These are phyloP conservation scores for Dimorphilus gyrociliatus DNA, from an alignment of 2,888 invertebrate genomes.

Conservation along the genomic window DNA sequence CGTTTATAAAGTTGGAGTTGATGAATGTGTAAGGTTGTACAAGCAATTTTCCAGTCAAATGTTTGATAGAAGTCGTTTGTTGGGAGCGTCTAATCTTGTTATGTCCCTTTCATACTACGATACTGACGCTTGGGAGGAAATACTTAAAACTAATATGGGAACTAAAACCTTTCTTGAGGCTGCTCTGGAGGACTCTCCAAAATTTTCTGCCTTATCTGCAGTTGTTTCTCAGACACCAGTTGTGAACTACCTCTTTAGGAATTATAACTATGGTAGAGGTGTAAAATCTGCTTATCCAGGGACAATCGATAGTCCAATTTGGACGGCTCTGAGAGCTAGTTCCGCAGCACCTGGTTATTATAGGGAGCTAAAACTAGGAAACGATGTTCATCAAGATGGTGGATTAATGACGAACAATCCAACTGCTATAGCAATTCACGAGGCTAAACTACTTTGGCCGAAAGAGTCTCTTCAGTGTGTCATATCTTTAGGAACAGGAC, in stretches of 20 bases:
- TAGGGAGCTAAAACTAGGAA: constrained; percentile 42
- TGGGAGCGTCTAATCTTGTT: constrained; percentile 55
- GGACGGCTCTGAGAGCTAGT: constrained; percentile 72
- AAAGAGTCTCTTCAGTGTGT: constrained; percentile 55
- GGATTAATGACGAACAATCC: constrained; percentile 76
- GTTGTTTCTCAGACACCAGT: constrained; percentile 21
- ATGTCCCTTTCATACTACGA: constrained; percentile 77
- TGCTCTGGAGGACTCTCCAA: constrained; percentile 8
- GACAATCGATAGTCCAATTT: constrained; percentile 50
- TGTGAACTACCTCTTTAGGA: constrained; percentile 51
- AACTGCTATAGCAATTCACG: constrained; percentile 69
- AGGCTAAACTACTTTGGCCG: constrained; percentile 67
- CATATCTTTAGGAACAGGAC: constrained; percentile 61
- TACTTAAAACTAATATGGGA: constrained; percentile 43
- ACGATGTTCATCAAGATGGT: constrained; percentile 47
- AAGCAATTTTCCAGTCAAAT: constrained; percentile 40
- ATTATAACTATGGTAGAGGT: constrained; percentile 52
- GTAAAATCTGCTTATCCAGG: constrained; percentile 46
- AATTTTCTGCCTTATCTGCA: constrained; percentile 23
- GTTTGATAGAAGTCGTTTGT: constrained; percentile 49
- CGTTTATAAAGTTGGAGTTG: constrained; percentile 10
- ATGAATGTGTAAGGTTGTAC: constrained; percentile 25
- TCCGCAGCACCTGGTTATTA: constrained; percentile 84
- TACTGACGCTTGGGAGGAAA: constrained; percentile 60
- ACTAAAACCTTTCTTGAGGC: constrained; percentile 19